Evolutionary conservation across 2,797 vertebrate genomes (phyloP).

Genomic region (Phoxinus dragarum): DNA sequence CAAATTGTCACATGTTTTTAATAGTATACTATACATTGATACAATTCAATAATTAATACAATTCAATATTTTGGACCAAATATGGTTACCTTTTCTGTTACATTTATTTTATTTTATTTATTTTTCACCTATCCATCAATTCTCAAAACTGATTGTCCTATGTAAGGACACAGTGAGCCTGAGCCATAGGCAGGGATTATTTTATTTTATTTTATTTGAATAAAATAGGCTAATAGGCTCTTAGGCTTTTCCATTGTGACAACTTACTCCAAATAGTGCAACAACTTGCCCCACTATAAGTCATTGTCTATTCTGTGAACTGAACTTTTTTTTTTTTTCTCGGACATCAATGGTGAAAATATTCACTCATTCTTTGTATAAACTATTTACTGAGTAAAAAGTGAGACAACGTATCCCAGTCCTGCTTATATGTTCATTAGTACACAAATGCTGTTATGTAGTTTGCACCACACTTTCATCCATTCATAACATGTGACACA

Average conservation of each 20-base stretch:
- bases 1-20: background rate
- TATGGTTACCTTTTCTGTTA: background rate
- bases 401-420: background rate
- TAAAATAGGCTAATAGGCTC: no score
- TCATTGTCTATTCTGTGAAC: background rate
- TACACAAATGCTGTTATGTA: background rate
- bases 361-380: background rate
- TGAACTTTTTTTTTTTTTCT: background rate
- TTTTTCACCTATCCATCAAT: background rate
- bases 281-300: background rate
- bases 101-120: background rate
- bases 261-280: background rate
- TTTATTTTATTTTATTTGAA: background rate
- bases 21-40: background rate
- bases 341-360: background rate
- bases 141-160: no score
- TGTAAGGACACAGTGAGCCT: background rate
- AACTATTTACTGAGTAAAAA: background rate
- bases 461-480: background rate
- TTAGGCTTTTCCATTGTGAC: no score
- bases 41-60: background rate
- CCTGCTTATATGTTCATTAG: background rate
- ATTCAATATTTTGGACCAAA: background rate
- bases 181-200: background rate
- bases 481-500: background rate